Evolutionary conservation across 1,140 invertebrate species (phyloP).

Genomic region (Caenorhabditis latens): DNA sequence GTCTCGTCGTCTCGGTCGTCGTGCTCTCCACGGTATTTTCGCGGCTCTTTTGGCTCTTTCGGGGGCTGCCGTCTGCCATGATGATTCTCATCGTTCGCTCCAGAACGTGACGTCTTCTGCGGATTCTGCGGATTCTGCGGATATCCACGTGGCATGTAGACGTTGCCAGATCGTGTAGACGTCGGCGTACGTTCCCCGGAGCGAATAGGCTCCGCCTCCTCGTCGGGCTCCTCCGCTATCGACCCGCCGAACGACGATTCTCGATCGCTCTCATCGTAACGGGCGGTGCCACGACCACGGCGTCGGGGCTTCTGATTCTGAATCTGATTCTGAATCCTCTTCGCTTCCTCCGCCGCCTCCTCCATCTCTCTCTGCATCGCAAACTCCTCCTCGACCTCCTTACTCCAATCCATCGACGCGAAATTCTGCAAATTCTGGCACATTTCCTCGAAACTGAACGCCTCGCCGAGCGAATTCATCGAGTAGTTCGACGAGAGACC

Average conservation of each 20-base stretch:
- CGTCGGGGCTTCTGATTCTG: too few relatives aligned
- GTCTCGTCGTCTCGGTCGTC: slow-evolving; percentile 16
- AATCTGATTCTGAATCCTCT: neutral
- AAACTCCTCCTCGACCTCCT: slow-evolving; percentile 40
- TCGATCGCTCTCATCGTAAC: slow-evolving; percentile 1
- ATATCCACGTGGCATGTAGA: neutral
- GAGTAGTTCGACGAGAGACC: slow-evolving; percentile 18
- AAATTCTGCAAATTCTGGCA: slow-evolving; percentile 33
- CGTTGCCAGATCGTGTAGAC: neutral
- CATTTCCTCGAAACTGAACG: slow-evolving; percentile 46
- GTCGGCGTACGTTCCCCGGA: slow-evolving; percentile 33
- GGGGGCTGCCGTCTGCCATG: slow-evolving; percentile 9
- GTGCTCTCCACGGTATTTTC: slow-evolving; percentile 20
- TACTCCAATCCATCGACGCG: slow-evolving; percentile 52
- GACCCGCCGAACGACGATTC: neutral
- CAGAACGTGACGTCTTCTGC: neutral
- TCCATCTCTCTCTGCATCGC: slow-evolving; percentile 11
- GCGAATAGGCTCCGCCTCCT: neutral
- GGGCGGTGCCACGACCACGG: neutral
- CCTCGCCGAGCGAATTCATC: slow-evolving; percentile 30
- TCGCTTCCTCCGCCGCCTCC: neutral
- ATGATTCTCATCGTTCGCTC: slow-evolving; percentile 33
- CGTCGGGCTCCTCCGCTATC: neutral
- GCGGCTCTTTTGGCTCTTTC: neutral
- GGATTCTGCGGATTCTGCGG: neutral